phyloP scores from a whole-genome alignment of 2,888 invertebrate species.

The Biston stratarius region DNA sequence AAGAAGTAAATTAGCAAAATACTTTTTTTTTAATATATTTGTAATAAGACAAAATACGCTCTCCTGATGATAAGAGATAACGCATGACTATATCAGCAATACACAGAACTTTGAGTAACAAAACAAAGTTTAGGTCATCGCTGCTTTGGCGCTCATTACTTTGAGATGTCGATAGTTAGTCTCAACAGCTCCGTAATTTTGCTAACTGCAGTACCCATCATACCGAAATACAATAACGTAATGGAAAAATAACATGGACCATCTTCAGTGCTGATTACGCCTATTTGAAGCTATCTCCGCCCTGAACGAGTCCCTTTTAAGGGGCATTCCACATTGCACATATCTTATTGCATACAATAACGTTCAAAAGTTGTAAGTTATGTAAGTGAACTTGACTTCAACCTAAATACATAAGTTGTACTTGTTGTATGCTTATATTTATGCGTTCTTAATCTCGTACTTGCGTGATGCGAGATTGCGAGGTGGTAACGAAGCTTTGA shows the following conservation, averaged over 20 bases:
- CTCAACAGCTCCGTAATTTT: too few species aligned
- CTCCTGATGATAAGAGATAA: too few species aligned
- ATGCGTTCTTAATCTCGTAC: slow-evolving; percentile 56
- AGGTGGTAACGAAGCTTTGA: slow-evolving; percentile 51
- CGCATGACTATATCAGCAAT: too few species aligned
- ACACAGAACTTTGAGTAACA: too few species aligned
- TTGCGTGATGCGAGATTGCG: slow-evolving; percentile 39
- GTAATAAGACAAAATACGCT: too few species aligned
- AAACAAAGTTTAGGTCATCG: too few species aligned
- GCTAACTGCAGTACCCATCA: too few species aligned
- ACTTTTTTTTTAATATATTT: too few species aligned
- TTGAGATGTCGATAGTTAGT: too few species aligned
- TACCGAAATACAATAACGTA: too few species aligned
- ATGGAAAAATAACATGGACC: background rate
- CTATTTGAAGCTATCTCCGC: slow-evolving; percentile 1
- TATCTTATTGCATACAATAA: slow-evolving; percentile 38
- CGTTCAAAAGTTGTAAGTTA: slow-evolving; percentile 32
- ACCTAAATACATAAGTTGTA: slow-evolving; percentile 63
- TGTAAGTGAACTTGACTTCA: slow-evolving; percentile 77
- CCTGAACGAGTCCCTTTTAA: slow-evolving; percentile 36
- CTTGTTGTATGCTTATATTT: slow-evolving; percentile 59
- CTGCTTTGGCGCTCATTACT: too few species aligned
- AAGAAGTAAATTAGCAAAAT: too few species aligned
- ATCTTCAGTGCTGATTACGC: slow-evolving; percentile 15
- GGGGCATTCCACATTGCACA: slow-evolving; percentile 25